Evolutionary conservation across 2,113 vertebrate genomes (phyloP), one percentile per base, ranked within the genome.

Genomic region (Rissa tridactyla): DNA sequence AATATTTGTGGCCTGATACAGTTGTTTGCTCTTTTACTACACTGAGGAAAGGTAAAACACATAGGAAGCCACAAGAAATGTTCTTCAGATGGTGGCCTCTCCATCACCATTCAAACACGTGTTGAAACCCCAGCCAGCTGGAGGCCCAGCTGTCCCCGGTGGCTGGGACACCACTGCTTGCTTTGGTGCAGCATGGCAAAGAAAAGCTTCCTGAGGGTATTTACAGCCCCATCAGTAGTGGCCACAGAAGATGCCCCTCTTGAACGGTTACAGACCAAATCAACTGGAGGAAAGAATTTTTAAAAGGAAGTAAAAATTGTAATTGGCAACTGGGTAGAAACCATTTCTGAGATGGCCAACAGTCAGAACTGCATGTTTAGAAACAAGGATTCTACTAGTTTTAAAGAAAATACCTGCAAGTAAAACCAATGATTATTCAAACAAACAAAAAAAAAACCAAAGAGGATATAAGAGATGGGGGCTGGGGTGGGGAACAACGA

Each of bases 101-200:
- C 57, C 25, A 32, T 61, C 54, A 62, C 25, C 30, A 4, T 65
- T 62, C 78, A 65, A 91, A 61, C 13, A 44, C 0, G 0, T 2
- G 5, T 49, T 73, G 47, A 80, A 83, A 60, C 20, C 40, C 18
- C 81, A 83, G 44, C 46, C 75, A 49, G 17, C 30, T 54, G 46
- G 52, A 47, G 40, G 29, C 15, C 11, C 3, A 1, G 23, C 38
- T 68, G 32, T 27, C 15, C 21, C 25, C 62, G 38, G 26, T 79
- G 55, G 32, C 71, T 34, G 13, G 36, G 49, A 46, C 44, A 88
- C 14, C 19, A 11, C 27, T 32, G 15, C 47, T 78, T 75, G 18
- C 73, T 83, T 54, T 38, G 62, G 64, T 11, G 40, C 2, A 6
- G 29, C 44, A 25, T 11, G 44, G 42, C n/a, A 44, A 71, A 88